Evolutionary conservation across 1,140 invertebrate species (phyloP).

Genomic region (Caenorhabditis inopinata): DNA sequence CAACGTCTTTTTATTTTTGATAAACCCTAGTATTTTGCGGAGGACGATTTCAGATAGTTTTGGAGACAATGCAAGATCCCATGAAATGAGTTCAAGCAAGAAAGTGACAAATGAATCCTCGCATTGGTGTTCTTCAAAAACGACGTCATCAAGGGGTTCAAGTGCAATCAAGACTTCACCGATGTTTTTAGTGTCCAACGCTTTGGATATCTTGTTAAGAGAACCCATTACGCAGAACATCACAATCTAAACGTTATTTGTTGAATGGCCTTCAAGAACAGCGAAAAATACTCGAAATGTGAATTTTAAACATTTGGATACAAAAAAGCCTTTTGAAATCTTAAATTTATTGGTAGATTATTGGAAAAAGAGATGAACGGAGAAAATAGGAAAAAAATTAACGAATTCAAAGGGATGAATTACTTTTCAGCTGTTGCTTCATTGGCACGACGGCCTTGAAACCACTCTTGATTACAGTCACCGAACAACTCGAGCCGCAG

Average conservation of each 20-base stretch:
- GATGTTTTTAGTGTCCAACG: background rate
- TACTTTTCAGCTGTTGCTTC: constrained; percentile 63
- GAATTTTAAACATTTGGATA: too few relatives aligned
- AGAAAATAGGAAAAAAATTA: background rate
- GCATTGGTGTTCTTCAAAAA: background rate
- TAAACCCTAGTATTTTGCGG: background rate
- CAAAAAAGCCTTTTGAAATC: too few relatives aligned
- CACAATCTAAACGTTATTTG: too few relatives aligned
- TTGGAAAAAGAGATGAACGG: background rate
- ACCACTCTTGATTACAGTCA: constrained; percentile 98
- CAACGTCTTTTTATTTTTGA: background rate
- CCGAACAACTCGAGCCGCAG: constrained; percentile 96
- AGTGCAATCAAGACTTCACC: background rate
- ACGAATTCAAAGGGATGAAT: too few relatives aligned
- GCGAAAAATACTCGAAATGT: too few relatives aligned
- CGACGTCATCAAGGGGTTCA: background rate
- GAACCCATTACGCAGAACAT: background rate
- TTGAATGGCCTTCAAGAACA: too few relatives aligned
- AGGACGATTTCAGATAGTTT: background rate
- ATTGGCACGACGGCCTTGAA: constrained; percentile 90
- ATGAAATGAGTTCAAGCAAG: background rate
- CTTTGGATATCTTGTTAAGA: background rate
- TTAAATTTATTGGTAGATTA: background rate
- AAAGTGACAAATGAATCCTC: background rate
- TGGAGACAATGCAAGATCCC: background rate